Evolutionary conservation across 2,113 vertebrate species (phyloP).

Genomic region (Sapayoa aenigma): DNA sequence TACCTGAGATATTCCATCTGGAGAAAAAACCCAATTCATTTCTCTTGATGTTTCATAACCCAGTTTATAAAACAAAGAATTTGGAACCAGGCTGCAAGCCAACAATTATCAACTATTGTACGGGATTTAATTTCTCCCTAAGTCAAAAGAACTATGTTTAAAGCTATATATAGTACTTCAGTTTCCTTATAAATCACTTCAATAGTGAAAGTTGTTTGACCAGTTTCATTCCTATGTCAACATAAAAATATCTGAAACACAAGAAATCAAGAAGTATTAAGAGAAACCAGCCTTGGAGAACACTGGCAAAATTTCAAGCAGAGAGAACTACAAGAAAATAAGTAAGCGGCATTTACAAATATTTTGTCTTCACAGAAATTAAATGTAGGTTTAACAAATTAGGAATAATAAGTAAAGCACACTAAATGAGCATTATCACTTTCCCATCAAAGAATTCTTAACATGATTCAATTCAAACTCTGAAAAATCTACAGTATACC

Average conservation of each 20-base stretch:
- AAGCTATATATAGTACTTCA: neutral
- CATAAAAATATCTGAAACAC: neutral
- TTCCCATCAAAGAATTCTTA: neutral
- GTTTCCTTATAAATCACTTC: neutral
- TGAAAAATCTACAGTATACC: neutral
- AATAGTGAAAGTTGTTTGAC: neutral
- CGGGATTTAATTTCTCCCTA: neutral
- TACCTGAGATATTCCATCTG: neutral
- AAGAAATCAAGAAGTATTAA: conserved; percentile 28
- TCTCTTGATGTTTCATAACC: neutral
- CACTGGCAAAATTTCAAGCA: neutral
- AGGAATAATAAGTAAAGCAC: neutral
- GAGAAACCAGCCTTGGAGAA: neutral
- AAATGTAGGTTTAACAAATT: conserved; percentile 23
- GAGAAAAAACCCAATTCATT: neutral
- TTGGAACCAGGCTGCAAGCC: neutral
- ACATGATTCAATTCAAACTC: neutral
- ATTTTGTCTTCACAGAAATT: conserved; percentile 29
- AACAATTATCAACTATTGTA: neutral
- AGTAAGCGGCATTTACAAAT: conserved; percentile 9
- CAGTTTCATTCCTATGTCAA: neutral
- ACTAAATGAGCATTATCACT: neutral
- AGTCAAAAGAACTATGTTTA: neutral
- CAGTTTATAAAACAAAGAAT: neutral
- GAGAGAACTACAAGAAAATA: neutral